phyloP scores from a whole-genome alignment of 2,797 vertebrate genomes.

The Malacoctenus gilli region DNA sequence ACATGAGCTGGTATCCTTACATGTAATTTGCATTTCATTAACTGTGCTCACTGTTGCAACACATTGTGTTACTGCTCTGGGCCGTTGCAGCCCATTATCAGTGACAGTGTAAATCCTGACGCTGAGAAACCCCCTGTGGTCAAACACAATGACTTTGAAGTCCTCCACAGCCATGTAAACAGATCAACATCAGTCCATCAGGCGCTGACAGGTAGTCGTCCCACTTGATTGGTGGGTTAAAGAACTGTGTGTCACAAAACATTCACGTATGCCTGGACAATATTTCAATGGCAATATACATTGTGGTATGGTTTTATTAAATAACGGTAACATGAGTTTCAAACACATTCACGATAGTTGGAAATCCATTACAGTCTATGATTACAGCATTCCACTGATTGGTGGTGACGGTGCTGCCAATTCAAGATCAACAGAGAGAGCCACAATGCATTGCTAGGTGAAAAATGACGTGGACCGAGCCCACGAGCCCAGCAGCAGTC shows the following conservation, averaged over 20 bases:
- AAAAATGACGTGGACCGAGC: too few species aligned
- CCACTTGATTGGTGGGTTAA: conserved; percentile 40
- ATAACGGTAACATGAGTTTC: too few species aligned
- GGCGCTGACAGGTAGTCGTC: conserved; percentile 55
- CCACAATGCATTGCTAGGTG: too few species aligned
- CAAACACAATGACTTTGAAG: conserved; percentile 55
- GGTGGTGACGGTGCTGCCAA: too few species aligned
- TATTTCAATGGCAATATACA: too few species aligned
- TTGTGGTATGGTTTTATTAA: too few species aligned
- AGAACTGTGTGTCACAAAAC: conserved; percentile 54
- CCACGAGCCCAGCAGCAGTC: too few species aligned
- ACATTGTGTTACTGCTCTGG: conserved; percentile 12
- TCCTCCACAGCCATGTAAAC: conserved; percentile 12
- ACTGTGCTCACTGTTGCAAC: neutral
- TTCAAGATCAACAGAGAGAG: too few species aligned
- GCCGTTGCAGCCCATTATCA: conserved; percentile 3
- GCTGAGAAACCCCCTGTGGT: conserved; percentile 19
- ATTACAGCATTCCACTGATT: too few species aligned
- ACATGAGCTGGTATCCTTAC: neutral
- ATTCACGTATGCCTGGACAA: conserved; percentile 39
- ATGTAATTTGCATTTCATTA: conserved; percentile 4
- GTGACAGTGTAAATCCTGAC: conserved; percentile 29
- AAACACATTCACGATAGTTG: too few species aligned
- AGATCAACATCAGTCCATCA: conserved; percentile 60
- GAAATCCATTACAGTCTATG: too few species aligned